Evolutionary conservation across 2,113 vertebrate species (phyloP).

Genomic region (Panurus biarmicus): DNA sequence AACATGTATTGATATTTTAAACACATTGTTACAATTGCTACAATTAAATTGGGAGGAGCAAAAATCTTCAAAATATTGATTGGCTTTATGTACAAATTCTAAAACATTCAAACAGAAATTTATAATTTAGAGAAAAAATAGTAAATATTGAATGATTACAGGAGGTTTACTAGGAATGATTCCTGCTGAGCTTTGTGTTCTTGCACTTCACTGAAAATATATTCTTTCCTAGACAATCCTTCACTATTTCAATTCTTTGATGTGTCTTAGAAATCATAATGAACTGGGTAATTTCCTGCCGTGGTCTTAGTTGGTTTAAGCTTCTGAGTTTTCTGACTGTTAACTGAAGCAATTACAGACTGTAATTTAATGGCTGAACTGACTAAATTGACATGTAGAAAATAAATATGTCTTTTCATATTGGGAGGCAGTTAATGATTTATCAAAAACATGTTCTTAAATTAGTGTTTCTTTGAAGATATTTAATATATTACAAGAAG

Average conservation of each 20-base stretch:
- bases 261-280: background rate
- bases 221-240: background rate
- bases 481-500: background rate
- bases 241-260: background rate
- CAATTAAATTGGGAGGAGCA: background rate
- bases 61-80: background rate
- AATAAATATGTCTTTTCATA: background rate
- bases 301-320: background rate
- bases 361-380: background rate
- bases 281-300: background rate
- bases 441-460: background rate
- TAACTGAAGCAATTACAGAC: background rate
- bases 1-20: background rate
- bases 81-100: background rate
- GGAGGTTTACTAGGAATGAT: background rate
- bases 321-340: background rate
- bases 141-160: background rate
- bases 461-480: background rate
- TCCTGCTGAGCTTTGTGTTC: background rate
- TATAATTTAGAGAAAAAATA: background rate
- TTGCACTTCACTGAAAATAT: background rate
- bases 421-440: background rate
- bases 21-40: background rate
- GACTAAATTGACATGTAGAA: background rate
- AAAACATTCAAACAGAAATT: background rate